Conservation (phyloP, 2,113 vertebrate genomes). For the Sturnus vulgaris region DNA sequence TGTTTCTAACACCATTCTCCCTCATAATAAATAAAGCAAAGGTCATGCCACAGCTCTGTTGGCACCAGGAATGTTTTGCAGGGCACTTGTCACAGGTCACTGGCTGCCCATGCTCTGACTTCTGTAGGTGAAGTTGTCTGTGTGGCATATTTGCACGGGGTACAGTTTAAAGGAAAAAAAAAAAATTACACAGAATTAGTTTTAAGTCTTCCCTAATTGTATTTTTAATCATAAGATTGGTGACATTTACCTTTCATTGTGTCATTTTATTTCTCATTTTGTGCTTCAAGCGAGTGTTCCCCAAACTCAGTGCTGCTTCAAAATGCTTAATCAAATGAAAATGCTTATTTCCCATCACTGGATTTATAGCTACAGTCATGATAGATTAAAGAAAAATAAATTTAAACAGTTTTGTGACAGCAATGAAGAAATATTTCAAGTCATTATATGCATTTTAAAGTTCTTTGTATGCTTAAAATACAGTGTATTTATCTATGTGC, state of each 20-base stretch:
- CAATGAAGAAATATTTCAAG: slow-evolving; percentile 14
- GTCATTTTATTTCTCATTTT: slow-evolving; percentile 14
- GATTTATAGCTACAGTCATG: background rate
- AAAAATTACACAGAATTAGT: background rate
- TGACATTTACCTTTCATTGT: slow-evolving; percentile 10
- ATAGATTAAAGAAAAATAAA: background rate
- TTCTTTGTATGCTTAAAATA: background rate
- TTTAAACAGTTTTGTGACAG: background rate
- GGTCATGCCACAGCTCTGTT: background rate
- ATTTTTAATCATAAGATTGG: slow-evolving; percentile 27
- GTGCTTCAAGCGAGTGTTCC: background rate
- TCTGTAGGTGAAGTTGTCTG: background rate
- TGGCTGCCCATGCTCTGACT: background rate
- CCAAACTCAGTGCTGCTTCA: background rate
- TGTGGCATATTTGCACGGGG: background rate
- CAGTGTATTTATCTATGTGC: background rate
- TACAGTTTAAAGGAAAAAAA: background rate
- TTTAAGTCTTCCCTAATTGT: slow-evolving; percentile 7
- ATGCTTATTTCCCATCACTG: background rate
- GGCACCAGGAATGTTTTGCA: background rate
- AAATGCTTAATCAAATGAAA: slow-evolving; percentile 43
- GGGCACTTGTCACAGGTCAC: background rate
- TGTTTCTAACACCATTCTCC: background rate
- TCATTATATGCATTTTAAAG: background rate
- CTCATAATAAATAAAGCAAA: background rate